Percentiles rank a stretch among this genome's conserved stretches.
Conservation (phyloP, 1,140 invertebrate genomes). For the Neodiprion pinetum region DNA sequence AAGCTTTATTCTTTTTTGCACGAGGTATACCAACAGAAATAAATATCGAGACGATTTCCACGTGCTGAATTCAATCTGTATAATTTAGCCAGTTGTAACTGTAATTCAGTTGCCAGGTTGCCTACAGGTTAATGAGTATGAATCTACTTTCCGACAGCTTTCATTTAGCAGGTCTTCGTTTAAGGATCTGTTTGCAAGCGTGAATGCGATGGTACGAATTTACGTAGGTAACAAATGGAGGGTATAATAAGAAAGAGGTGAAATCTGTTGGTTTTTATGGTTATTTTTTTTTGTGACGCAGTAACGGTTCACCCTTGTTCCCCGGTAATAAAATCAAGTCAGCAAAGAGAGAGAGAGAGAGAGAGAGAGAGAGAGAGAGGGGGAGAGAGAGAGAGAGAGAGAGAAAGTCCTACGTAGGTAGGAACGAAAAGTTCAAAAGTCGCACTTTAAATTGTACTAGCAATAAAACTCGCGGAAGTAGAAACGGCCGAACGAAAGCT, state of each 20-base stretch:
- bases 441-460: not conserved
- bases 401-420: not conserved
- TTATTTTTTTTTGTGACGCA: not conserved
- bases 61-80: no score
- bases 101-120: no score
- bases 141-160: no score
- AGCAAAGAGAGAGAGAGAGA: not conserved
- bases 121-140: no score
- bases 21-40: no score
- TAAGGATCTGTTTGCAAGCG: no score
- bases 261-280: slow-evolving; percentile 2
- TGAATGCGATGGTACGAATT: no score
- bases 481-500: not conserved
- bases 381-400: not conserved
- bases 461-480: not conserved
- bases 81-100: no score
- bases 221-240: no score
- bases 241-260: not conserved
- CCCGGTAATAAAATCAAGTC: not conserved
- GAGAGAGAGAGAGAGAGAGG: not conserved
- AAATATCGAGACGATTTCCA: no score
- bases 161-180: no score
- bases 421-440: not conserved
- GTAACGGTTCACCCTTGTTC: not conserved
- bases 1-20: no score